Conservation (phyloP, 1,140 invertebrate species). For the Paracyclopina nana region DNA sequence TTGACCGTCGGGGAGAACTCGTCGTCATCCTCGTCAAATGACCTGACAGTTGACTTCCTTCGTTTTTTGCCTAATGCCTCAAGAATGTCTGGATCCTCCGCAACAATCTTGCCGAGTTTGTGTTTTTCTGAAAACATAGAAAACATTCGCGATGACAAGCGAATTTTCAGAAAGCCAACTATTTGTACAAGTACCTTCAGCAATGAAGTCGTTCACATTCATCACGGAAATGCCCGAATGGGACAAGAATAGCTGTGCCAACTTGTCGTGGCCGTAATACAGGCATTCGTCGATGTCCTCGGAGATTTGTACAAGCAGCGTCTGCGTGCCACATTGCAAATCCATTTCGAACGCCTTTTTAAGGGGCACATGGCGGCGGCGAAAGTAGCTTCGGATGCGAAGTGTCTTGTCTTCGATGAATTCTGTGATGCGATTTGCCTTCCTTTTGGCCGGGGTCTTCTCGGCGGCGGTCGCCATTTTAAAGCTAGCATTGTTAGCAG, state of each 20-base stretch:
- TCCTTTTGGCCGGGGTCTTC: too few relatives aligned
- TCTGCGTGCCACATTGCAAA: background rate
- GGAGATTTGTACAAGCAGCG: background rate
- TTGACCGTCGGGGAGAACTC: conserved; percentile 10
- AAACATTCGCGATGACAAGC: too few relatives aligned
- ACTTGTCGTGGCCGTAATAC: background rate
- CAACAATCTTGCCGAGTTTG: too few relatives aligned
- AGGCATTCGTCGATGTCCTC: conserved; percentile 1
- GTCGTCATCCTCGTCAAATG: conserved; percentile 12
- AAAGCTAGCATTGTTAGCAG: too few relatives aligned
- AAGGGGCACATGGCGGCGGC: background rate
- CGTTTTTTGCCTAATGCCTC: too few relatives aligned
- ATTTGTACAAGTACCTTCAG: too few relatives aligned
- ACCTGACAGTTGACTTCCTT: too few relatives aligned
- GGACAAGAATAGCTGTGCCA: background rate
- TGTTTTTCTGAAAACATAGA: too few relatives aligned
- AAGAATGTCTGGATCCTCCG: too few relatives aligned
- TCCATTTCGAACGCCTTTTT: background rate
- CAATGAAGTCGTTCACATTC: too few relatives aligned
- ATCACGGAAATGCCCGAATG: background rate
- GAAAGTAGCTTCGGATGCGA: background rate
- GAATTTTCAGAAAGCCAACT: too few relatives aligned
- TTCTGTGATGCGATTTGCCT: background rate
- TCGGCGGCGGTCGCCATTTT: too few relatives aligned
- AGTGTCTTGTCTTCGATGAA: conserved; percentile 1